phyloP scores from a whole-genome alignment of 2,888 invertebrate species.

The Trypoxylon attenuatum region DNA sequence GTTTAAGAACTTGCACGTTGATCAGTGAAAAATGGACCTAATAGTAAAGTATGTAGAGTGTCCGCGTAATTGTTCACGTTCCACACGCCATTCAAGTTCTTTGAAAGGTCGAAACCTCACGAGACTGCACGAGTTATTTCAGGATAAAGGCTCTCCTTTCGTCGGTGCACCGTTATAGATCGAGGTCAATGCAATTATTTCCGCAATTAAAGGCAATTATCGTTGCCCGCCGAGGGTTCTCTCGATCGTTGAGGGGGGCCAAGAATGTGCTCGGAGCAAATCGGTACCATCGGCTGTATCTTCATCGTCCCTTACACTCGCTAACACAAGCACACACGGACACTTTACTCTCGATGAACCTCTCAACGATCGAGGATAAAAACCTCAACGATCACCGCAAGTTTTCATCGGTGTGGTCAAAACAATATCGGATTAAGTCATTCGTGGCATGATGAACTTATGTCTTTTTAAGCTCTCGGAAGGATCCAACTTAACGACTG shows the following conservation, averaged over 20 bases:
- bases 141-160: slow-evolving; percentile 43
- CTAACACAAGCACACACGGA: too few relatives aligned
- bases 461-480: not conserved
- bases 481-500: too few relatives aligned
- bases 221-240: slow-evolving; percentile 36
- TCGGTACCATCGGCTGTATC: slow-evolving; percentile 11
- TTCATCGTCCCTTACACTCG: slow-evolving; percentile 4
- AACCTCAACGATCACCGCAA: not conserved
- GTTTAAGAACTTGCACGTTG: too few relatives aligned
- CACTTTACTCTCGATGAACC: too few relatives aligned
- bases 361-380: not conserved
- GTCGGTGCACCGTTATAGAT: slow-evolving; percentile 35
- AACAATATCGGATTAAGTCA: slow-evolving; percentile 1
- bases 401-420: not conserved
- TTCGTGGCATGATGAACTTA: not conserved
- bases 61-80: not conserved
- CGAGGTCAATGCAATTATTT: slow-evolving; percentile 41
- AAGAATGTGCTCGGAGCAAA: slow-evolving; percentile 28
- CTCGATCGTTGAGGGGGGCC: slow-evolving; percentile 38
- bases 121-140: slow-evolving; percentile 31
- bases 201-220: slow-evolving; percentile 46
- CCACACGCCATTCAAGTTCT: slow-evolving; percentile 12
- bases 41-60: too few relatives aligned
- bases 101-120: slow-evolving; percentile 38
- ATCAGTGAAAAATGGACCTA: too few relatives aligned